phyloP scores from a whole-genome alignment of 2,113 vertebrate genomes.

The Apteryx owenii region DNA sequence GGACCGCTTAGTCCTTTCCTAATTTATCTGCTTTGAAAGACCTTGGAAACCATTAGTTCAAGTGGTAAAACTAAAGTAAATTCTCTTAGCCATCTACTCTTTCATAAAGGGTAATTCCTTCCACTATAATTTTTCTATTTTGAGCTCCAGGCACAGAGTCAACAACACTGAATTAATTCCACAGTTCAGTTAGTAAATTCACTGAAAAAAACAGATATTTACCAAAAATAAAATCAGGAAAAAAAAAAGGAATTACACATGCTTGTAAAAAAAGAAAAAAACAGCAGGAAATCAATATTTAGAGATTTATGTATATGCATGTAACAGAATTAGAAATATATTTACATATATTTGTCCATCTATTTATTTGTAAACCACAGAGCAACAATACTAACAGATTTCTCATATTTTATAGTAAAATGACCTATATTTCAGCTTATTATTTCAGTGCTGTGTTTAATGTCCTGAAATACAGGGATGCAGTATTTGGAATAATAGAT shows the following conservation, averaged over 20 bases:
- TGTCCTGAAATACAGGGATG: neutral
- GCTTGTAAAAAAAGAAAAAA: neutral
- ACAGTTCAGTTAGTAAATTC: constrained; percentile 53
- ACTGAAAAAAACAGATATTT: constrained; percentile 31
- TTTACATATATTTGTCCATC: neutral
- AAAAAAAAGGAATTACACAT: neutral
- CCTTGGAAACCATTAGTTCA: neutral
- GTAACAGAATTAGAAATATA: neutral
- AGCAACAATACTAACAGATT: neutral
- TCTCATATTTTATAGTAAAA: neutral
- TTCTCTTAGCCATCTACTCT: neutral
- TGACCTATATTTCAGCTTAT: neutral
- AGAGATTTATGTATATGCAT: neutral
- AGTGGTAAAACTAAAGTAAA: constrained; percentile 9
- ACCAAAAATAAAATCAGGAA: neutral
- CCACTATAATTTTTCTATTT: neutral
- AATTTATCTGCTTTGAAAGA: constrained; percentile 36
- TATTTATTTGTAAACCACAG: neutral
- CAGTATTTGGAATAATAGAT: constrained; percentile 11
- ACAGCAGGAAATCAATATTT: constrained; percentile 20
- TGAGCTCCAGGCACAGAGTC: neutral
- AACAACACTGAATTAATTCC: constrained; percentile 59
- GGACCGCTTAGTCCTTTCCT: neutral
- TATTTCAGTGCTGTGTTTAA: constrained; percentile 28
- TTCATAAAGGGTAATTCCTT: constrained; percentile 25